Evolutionary conservation across 1,140 invertebrate species (phyloP).

Genomic region (Ylistrum balloti): DNA sequence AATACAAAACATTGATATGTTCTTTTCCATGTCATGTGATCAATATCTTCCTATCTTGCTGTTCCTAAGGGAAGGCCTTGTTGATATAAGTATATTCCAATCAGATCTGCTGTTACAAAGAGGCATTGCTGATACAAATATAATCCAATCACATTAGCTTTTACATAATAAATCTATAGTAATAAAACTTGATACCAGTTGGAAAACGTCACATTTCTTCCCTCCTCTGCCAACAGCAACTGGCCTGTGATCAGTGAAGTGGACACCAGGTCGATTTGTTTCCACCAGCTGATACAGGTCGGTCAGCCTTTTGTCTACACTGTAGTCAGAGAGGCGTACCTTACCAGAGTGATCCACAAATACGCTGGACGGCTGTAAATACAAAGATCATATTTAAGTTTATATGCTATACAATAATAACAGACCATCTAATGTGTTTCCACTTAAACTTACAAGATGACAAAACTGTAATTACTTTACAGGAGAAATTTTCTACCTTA

Average conservation of each 20-base stretch:
- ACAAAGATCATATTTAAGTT: constrained; percentile 29
- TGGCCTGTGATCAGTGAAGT: constrained; percentile 76
- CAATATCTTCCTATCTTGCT: too few relatives aligned
- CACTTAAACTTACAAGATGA: background rate
- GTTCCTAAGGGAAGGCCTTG: too few relatives aligned
- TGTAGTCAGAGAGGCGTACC: constrained; percentile 87
- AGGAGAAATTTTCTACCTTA: background rate
- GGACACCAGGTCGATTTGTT: constrained; percentile 74
- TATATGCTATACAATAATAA: background rate
- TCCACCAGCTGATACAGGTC: constrained; percentile 75
- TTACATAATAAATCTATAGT: background rate
- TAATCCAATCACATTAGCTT: too few relatives aligned
- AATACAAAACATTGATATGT: too few relatives aligned
- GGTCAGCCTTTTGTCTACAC: constrained; percentile 85
- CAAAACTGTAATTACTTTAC: background rate
- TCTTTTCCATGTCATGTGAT: too few relatives aligned
- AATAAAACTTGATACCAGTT: constrained; percentile 82
- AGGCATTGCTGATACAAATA: too few relatives aligned
- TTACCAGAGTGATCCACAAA: constrained; percentile 79
- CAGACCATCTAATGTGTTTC: background rate
- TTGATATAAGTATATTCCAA: too few relatives aligned
- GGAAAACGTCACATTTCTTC: constrained; percentile 89
- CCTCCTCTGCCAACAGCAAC: constrained; percentile 86
- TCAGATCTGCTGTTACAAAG: background rate
- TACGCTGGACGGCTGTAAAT: constrained; percentile 78